Evolutionary conservation across 2,113 vertebrate genomes (phyloP).

Genomic region (Pachypanchax playfairii): DNA sequence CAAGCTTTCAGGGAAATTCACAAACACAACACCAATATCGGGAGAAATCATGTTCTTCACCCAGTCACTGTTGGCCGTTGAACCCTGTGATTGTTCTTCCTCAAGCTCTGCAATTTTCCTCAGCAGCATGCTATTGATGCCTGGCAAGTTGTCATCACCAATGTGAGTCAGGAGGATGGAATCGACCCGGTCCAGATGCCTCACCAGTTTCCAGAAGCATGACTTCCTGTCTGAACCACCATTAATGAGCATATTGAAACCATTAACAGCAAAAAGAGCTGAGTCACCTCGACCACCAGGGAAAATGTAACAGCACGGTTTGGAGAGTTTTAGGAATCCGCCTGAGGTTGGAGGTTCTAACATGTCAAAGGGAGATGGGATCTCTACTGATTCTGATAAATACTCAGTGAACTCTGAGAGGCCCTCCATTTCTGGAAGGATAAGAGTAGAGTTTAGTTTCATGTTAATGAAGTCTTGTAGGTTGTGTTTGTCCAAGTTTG

Average conservation of each 20-base stretch:
- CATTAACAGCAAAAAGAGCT: slow-evolving; percentile 94
- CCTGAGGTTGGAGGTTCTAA: slow-evolving; percentile 94
- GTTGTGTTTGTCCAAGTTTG: slow-evolving; percentile 95
- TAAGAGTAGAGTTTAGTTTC: slow-evolving; percentile 90
- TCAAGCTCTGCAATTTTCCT: slow-evolving; percentile 92
- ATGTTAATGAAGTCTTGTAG: slow-evolving; percentile 98
- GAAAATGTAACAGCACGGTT: slow-evolving; percentile 98
- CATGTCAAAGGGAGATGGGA: slow-evolving; percentile 95
- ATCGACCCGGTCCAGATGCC: slow-evolving; percentile 94
- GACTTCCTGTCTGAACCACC: slow-evolving; percentile 95
- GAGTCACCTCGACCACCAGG: slow-evolving; percentile 93
- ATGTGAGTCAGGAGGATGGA: slow-evolving; percentile 95
- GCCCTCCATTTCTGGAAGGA: slow-evolving; percentile 96
- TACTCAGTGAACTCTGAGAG: slow-evolving; percentile 98
- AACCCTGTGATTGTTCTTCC: slow-evolving; percentile 95
- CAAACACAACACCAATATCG: slow-evolving; percentile 93
- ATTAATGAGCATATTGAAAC: slow-evolving; percentile 98
- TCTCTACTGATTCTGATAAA: slow-evolving; percentile 96
- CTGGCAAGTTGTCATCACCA: slow-evolving; percentile 93
- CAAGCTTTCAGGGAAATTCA: slow-evolving; percentile 91
- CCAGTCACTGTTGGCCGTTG: slow-evolving; percentile 94
- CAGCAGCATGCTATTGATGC: slow-evolving; percentile 95
- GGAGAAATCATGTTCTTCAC: slow-evolving; percentile 98
- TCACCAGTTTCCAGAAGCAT: slow-evolving; percentile 97
- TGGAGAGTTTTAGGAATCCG: slow-evolving; percentile 95